A percentile compares a stretch with the other conserved stretches of the same genome.
These are phyloP conservation scores for Climacteris rufus DNA, from an alignment of 2,113 vertebrate species.

Conservation along the genomic window DNA sequence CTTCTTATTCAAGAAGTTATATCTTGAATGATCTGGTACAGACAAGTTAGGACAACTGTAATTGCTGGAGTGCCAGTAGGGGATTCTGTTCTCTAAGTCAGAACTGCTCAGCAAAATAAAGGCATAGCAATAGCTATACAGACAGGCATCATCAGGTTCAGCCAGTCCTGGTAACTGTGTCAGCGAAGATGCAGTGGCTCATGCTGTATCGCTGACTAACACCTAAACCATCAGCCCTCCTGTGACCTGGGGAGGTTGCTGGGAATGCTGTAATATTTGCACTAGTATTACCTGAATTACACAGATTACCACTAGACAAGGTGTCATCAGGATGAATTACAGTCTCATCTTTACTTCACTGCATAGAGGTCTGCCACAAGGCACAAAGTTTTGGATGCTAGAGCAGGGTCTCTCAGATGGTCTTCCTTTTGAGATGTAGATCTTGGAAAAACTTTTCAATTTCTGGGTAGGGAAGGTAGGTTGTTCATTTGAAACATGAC, in stretches of 20 bases:
- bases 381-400: background rate
- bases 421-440: background rate
- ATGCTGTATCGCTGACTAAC: background rate
- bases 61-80: background rate
- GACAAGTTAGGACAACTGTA: background rate
- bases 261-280: background rate
- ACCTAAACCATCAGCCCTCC: background rate
- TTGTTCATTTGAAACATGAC: background rate
- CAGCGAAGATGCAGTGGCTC: background rate
- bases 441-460: background rate
- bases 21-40: background rate
- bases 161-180: background rate
- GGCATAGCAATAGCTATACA: background rate
- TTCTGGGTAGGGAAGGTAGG: background rate
- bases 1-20: background rate
- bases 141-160: background rate
- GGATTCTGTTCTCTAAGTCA: background rate
- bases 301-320: background rate
- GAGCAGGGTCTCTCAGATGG: background rate
- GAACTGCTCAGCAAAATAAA: background rate
- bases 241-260: background rate
- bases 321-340: background rate
- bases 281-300: background rate
- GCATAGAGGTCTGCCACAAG: background rate
- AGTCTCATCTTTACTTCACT: background rate